Base-by-base conservation (phyloP, 2,113 vertebrate species). In the Antidorcas marsupialis region DNA sequence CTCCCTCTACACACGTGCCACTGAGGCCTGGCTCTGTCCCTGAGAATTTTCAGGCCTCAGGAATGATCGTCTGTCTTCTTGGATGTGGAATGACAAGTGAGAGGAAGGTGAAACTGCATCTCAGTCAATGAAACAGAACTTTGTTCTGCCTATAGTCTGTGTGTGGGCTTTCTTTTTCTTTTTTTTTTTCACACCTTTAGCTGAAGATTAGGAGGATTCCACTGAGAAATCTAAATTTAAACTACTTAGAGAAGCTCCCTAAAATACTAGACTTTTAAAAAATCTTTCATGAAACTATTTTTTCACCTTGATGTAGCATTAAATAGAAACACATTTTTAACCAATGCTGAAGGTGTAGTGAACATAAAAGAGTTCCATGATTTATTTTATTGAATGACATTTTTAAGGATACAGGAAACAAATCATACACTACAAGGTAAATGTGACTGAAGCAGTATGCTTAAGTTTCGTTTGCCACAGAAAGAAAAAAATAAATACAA, bases 401-500 rank as follows among this genome's bases (percentile, higher is more conserved):
- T 97, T 91, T 97, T 95, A 98, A 98, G 89, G 96, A 98, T 96
- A 98, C 81, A 96, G 89, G 97, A 98, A 98, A 98, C 79, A 86
- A 97, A 98, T 97, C 97, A 97, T 90, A 98, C 89, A 74, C 86
- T 96, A 98, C 93, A 94, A 98, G 16, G 98, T 87, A 96, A 98
- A 97, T 95, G 95, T 97, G 97, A 98, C 97, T 33, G 81, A 97
- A 98, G 97, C 67, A 93, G 53, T 67, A 98, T 94, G 97, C 96
- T 87, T 97, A 96, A 79, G 91, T 97, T 98, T 98, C 67, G 91
- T 98, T 89, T 97, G 96, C 96, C 98, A 98, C 98, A 98, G 97
- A 96, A 98, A 92, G 30, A 98, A 97, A 98, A 96, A 97, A 97
- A 98, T 98, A 99, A 99, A 99, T 98, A 99, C 96, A 98, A 98